Percentiles rank a stretch among this genome's conserved stretches.
Conservation (phyloP, 2,888 invertebrate genomes). For the Euzophera pinguis region DNA sequence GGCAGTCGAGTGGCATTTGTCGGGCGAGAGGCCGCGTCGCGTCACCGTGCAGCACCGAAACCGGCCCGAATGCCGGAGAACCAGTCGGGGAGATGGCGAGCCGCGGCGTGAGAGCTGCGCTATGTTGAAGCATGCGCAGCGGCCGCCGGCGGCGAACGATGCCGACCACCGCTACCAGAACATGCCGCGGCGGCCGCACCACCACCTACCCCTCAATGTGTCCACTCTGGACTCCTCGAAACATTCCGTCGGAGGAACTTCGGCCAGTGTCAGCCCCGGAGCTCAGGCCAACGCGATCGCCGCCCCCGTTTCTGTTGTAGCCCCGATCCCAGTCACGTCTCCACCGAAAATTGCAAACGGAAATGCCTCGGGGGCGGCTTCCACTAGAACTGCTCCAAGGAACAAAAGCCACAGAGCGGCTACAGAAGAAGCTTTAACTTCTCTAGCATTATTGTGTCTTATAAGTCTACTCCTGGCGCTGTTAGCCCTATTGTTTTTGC, state of each 20-base stretch:
- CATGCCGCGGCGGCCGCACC: constrained; percentile 79
- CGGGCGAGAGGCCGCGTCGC: constrained; percentile 45
- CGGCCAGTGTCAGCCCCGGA: constrained; percentile 80
- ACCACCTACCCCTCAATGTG: constrained; percentile 83
- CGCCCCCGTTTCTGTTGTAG: constrained; percentile 44
- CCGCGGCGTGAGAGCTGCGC: constrained; percentile 61
- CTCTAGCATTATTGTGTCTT: constrained; percentile 90
- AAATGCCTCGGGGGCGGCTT: constrained; percentile 79
- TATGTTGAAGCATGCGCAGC: constrained; percentile 88
- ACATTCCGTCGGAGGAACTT: constrained; percentile 81
- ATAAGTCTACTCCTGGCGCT: constrained; percentile 91
- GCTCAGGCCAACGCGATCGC: constrained; percentile 41
- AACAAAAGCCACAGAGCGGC: constrained; percentile 58
- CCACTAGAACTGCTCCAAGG: constrained; percentile 52
- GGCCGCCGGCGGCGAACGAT: constrained; percentile 76
- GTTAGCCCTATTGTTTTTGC: constrained; percentile 89
- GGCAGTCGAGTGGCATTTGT: constrained; percentile 56
- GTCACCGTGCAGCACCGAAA: constrained; percentile 22
- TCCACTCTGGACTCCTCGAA: constrained; percentile 84
- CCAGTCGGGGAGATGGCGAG: constrained; percentile 70
- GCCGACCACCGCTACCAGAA: constrained; percentile 78
- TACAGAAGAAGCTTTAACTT: constrained; percentile 88
- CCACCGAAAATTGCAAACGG: constrained; percentile 72
- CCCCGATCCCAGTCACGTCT: constrained; percentile 55
- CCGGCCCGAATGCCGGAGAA: constrained; percentile 61